phyloP scores from a whole-genome alignment of 2,888 invertebrate genomes.

The Drosophila phalerata region DNA sequence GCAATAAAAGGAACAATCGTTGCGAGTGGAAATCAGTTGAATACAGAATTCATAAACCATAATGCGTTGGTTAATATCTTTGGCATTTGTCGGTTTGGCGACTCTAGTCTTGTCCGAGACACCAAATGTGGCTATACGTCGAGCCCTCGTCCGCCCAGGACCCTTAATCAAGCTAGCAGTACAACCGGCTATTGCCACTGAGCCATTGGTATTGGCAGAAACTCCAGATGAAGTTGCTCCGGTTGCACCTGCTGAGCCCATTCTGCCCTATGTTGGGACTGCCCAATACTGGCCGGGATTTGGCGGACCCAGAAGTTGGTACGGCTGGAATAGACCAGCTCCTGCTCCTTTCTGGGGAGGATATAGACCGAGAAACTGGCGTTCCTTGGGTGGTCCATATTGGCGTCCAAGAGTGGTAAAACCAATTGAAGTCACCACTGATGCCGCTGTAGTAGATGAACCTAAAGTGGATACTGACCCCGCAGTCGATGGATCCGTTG shows the following conservation, averaged over 20 bases:
- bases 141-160: conserved; percentile 10
- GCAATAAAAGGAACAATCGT: conserved; percentile 58
- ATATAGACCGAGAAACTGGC: conserved; percentile 22
- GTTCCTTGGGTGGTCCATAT: conserved; percentile 10
- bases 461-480: background rate
- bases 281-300: conserved; percentile 43
- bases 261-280: conserved; percentile 10
- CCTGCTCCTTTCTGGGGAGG: conserved; percentile 30
- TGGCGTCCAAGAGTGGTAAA: conserved; percentile 23
- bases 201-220: background rate
- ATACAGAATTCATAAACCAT: conserved; percentile 37
- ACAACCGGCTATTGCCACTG: conserved; percentile 26
- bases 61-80: conserved; percentile 58
- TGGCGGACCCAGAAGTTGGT: conserved; percentile 17
- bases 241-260: background rate
- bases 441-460: background rate
- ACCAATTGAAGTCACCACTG: background rate
- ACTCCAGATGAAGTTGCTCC: conserved; percentile 5
- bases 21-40: conserved; percentile 49
- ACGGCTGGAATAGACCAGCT: conserved; percentile 34
- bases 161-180: conserved; percentile 59
- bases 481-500: background rate
- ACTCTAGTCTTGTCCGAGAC: conserved; percentile 37
- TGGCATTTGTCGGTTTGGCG: conserved; percentile 51
- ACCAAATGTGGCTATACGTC: conserved; percentile 11